Percentiles rank a stretch among this genome's conserved stretches.
phyloP scores from a whole-genome alignment of 2,797 vertebrate species.

The Distichodus sexfasciatus region DNA sequence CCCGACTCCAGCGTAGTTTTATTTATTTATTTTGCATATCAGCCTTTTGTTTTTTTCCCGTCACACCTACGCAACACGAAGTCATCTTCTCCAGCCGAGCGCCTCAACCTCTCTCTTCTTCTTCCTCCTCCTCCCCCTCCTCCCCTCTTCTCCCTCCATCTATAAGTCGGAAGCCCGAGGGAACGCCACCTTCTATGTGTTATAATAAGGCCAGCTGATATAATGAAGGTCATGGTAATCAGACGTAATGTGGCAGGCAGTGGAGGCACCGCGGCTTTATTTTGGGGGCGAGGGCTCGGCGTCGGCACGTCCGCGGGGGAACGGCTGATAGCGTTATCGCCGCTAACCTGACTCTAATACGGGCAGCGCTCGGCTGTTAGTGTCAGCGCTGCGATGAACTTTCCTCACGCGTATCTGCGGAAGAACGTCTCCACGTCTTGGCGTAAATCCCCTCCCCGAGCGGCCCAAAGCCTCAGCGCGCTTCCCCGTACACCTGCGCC shows the following conservation, averaged over 20 bases:
- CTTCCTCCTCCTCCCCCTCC: constrained; percentile 62
- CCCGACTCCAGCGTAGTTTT: neutral
- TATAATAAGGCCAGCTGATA: constrained; percentile 81
- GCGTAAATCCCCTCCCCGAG: constrained; percentile 78
- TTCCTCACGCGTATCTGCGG: constrained; percentile 67
- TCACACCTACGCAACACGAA: neutral
- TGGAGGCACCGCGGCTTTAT: constrained; percentile 76
- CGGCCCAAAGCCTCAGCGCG: constrained; percentile 60
- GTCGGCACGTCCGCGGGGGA: constrained; percentile 69
- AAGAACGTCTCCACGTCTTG: constrained; percentile 62
- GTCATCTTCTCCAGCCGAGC: neutral
- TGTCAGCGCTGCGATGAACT: constrained; percentile 71
- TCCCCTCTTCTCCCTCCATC: constrained; percentile 63
- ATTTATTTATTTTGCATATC: neutral
- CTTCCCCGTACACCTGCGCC: constrained; percentile 54
- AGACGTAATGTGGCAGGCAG: constrained; percentile 79
- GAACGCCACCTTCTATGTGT: constrained; percentile 68
- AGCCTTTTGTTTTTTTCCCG: no score
- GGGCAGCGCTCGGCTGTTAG: constrained; percentile 69
- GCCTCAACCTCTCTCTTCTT: constrained; percentile 58
- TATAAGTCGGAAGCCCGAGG: constrained; percentile 66
- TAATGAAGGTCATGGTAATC: constrained; percentile 85
- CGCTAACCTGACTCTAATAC: constrained; percentile 81
- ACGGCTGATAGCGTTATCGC: constrained; percentile 78
- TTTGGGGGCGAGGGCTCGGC: constrained; percentile 71